Conservation (phyloP, 2,888 invertebrate species). For the Eurois occulta region DNA sequence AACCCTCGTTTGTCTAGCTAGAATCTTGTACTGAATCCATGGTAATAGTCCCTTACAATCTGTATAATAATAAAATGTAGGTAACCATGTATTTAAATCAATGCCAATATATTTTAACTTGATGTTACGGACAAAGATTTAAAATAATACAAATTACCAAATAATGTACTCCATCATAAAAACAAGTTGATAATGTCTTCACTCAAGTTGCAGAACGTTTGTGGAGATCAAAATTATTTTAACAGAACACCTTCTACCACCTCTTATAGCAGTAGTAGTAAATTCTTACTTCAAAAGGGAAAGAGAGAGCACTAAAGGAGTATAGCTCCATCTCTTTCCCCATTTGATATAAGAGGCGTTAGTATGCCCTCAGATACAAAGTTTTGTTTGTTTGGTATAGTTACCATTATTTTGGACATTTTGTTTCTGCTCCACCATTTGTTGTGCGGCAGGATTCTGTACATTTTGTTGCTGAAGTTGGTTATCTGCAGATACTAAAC, state of each 20-base stretch:
- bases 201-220: slow-evolving; percentile 86
- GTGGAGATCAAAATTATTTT: slow-evolving; percentile 75
- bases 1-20: background rate
- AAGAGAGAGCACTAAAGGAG: background rate
- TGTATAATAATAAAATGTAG: slow-evolving; percentile 59
- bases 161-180: slow-evolving; percentile 85
- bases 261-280: background rate
- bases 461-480: slow-evolving; percentile 82
- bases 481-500: slow-evolving; percentile 78
- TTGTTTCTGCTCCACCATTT: slow-evolving; percentile 83
- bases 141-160: slow-evolving; percentile 54
- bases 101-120: slow-evolving; percentile 43
- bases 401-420: slow-evolving; percentile 79
- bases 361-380: background rate
- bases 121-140: slow-evolving; percentile 42
- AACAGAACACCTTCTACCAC: background rate
- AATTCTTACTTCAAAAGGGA: background rate
- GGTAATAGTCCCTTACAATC: background rate
- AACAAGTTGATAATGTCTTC: slow-evolving; percentile 83
- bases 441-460: slow-evolving; percentile 74
- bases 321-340: background rate
- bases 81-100: slow-evolving; percentile 60
- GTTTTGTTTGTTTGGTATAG: slow-evolving; percentile 2
- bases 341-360: background rate
- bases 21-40: background rate